Evolutionary conservation across 2,888 invertebrate species (phyloP).

Genomic region (Drosophila incognita): DNA sequence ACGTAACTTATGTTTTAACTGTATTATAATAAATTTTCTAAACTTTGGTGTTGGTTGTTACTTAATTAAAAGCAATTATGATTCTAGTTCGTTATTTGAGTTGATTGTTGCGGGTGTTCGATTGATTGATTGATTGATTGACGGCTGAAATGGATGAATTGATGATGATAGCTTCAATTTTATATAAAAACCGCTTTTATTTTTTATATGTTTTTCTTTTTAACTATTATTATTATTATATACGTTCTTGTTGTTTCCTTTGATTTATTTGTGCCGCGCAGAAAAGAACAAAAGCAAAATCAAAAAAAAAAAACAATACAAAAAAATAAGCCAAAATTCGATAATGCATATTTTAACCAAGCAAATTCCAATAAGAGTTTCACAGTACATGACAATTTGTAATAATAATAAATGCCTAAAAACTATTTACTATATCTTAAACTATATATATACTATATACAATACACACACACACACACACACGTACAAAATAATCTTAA

Average conservation of each 20-base stretch:
- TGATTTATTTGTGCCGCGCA: constrained; percentile 38
- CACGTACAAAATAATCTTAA: constrained; percentile 25
- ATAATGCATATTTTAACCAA: constrained; percentile 24
- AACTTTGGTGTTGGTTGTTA: constrained; percentile 49
- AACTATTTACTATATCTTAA: constrained; percentile 12
- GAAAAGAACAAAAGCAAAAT: constrained; percentile 9
- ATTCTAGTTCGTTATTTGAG: constrained; percentile 35
- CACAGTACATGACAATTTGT: constrained; percentile 71
- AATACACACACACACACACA: constrained; percentile 20
- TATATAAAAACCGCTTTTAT: constrained; percentile 44
- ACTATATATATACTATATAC: constrained; percentile 37
- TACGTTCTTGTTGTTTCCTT: constrained; percentile 33
- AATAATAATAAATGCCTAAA: constrained; percentile 45
- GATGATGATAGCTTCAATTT: constrained; percentile 22
- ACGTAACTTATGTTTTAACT: constrained; percentile 36
- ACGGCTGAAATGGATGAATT: constrained; percentile 3
- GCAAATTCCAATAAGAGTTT: constrained; percentile 43
- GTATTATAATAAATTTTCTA: constrained; percentile 34
- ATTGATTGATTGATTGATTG: constrained; percentile 21
- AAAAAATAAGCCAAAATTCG: not conserved
- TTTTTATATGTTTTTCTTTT: constrained; percentile 32
- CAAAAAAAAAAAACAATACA: not conserved
- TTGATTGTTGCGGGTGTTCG: constrained; percentile 38
- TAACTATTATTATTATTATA: constrained; percentile 7
- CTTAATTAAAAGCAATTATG: constrained; percentile 12